Evolutionary conservation across 1,140 invertebrate species (phyloP), one percentile per base, ranked within the genome.

Genomic region (Drosophila mayri): DNA sequence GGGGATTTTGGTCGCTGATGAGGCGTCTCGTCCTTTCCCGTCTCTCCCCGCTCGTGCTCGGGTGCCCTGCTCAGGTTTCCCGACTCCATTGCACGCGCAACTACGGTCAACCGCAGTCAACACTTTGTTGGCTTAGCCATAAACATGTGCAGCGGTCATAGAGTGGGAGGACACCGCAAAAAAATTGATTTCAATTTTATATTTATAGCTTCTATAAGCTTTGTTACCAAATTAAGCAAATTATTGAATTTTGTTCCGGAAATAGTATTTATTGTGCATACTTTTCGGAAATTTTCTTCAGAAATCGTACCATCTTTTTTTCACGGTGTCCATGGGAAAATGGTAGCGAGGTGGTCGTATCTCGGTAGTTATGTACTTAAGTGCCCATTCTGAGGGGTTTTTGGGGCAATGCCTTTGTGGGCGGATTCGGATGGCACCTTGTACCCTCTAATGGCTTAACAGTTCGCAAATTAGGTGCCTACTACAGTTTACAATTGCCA

Each of bases 401-500:
- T 55, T 25, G 40, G 63, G 32, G 52, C 35, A 22, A 12, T 8
- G n/a, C 30, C 32, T 22, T 32, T 30, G 57, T 32, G 47, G 25
- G 30, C 18, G 40, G 40, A 46, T 44, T 50, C 58, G 25, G 25
- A 76, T 46, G 50, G 41, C 59, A 74, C 64, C 81, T 83, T 77
- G 84, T 87, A 63, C 70, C 76, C 76, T 71, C 70, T 88, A 87
- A 87, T 87, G 84, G 80, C 76, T 88, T 68, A 88, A 88, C 84
- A 88, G 84, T 83, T 88, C 84, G 78, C 84, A 87, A 87, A 87
- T 87, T 87, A 87, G 84, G 83, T 87, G 83, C 76, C 76, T 84
- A 87, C 80, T 79, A 78, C 84, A 79, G 75, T 88, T 87, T 74
- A 57, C 67, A 70, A 77, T 75, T 83, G 76, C 76, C 84, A 43